phyloP scores from a whole-genome alignment of 2,797 vertebrate genomes.

The Okamejei kenojei region DNA sequence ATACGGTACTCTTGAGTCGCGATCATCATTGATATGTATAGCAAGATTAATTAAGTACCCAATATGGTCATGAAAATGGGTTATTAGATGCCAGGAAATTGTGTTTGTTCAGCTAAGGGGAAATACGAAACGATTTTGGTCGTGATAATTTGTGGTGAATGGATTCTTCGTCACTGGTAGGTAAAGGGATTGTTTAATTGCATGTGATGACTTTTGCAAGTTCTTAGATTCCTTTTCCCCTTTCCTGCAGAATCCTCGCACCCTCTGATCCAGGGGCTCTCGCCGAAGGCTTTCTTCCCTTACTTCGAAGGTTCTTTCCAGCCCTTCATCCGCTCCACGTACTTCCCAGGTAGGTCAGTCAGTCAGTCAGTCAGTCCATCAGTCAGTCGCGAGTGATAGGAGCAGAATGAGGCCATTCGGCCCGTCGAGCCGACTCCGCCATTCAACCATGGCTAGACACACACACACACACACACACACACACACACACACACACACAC shows the following conservation, averaged over 20 bases:
- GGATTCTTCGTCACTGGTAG: not conserved
- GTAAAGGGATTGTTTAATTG: not conserved
- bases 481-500: too few relatives aligned
- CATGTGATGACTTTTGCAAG: not conserved
- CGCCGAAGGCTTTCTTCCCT: slow-evolving; percentile 78
- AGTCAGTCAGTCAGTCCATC: too few relatives aligned
- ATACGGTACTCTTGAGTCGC: too few relatives aligned
- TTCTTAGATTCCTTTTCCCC: slow-evolving; percentile 23
- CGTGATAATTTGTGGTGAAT: not conserved
- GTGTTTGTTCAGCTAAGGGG: too few relatives aligned
- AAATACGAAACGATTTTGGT: not conserved
- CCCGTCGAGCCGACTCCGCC: too few relatives aligned
- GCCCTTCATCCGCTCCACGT: slow-evolving; percentile 85
- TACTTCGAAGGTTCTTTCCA: slow-evolving; percentile 83
- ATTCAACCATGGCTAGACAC: too few relatives aligned
- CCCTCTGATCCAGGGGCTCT: slow-evolving; percentile 61
- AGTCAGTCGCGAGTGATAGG: too few relatives aligned
- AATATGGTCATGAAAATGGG: not conserved
- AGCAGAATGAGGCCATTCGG: too few relatives aligned
- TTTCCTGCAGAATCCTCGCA: slow-evolving; percentile 63
- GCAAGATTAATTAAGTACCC: not conserved
- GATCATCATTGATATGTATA: too few relatives aligned
- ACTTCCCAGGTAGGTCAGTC: slow-evolving; percentile 75
- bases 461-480: too few relatives aligned
- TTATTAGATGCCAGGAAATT: not conserved